phyloP scores from a whole-genome alignment of 2,888 invertebrate genomes.

The Adela reaumurella region DNA sequence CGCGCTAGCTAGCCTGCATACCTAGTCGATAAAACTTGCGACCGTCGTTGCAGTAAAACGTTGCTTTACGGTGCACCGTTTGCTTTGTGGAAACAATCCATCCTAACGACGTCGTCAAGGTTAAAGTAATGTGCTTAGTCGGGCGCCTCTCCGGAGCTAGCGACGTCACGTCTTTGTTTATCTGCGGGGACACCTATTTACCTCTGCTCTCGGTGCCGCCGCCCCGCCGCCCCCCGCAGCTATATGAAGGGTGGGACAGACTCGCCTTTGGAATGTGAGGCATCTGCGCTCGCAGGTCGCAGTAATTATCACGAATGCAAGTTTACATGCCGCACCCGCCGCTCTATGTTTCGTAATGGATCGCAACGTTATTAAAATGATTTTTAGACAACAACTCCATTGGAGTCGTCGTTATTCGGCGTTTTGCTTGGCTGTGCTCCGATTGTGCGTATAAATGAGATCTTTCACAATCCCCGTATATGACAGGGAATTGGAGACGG shows the following conservation, averaged over 20 bases:
- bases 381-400: no score
- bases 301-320: not conserved
- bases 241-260: not conserved
- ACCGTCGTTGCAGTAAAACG: no score
- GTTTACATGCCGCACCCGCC: not conserved
- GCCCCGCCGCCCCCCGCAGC: not conserved
- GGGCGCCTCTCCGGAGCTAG: not conserved
- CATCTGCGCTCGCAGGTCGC: not conserved
- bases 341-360: not conserved
- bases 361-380: no score
- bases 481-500: no score
- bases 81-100: not conserved
- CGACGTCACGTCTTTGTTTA: not conserved
- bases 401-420: no score
- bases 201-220: not conserved
- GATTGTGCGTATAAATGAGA: no score
- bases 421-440: no score
- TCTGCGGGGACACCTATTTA: not conserved
- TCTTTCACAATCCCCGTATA: no score
- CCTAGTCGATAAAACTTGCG: no score
- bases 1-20: no score
- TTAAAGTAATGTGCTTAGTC: not conserved
- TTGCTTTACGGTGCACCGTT: no score
- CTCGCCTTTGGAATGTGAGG: not conserved
- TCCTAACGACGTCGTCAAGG: not conserved